Evolutionary conservation across 64 coral and sea anemone genomes (phyloP).

Genomic region (Anthopleura sola): DNA sequence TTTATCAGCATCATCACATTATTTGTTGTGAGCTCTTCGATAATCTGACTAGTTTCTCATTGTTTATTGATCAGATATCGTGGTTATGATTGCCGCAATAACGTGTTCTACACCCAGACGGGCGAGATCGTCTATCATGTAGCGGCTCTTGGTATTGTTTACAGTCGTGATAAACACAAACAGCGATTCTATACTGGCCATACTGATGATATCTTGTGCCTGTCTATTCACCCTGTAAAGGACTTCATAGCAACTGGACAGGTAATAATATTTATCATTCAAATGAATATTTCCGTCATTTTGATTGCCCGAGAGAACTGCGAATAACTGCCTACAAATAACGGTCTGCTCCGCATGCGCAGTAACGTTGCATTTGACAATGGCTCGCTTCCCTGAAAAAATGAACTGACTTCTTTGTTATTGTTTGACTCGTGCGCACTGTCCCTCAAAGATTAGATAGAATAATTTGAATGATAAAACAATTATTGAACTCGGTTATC

Average conservation of each 20-base stretch:
- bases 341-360: no score
- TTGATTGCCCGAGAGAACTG: no score
- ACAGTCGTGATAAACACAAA: constrained; percentile 75
- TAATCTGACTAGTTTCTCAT: background rate
- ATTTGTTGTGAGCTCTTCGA: no score
- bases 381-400: no score
- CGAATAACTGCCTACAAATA: no score
- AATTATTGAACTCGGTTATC: no score
- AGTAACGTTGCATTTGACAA: no score
- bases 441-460: no score
- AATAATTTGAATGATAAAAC: no score
- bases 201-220: constrained; percentile 97
- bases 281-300: no score
- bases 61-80: constrained; percentile 68
- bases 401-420: no score
- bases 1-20: background rate
- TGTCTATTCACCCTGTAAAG: constrained; percentile 87
- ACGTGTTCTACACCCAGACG: constrained; percentile 94
- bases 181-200: constrained; percentile 95
- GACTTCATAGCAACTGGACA: constrained; percentile 95
- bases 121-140: constrained; percentile 97
- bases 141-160: constrained; percentile 91
- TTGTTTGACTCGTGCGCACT: no score
- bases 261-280: constrained; percentile 24
- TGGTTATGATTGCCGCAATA: constrained; percentile 95